These are phyloP conservation scores for Triplophysa rosa DNA, from an alignment of 2,113 vertebrate genomes.

Conservation along the genomic window DNA sequence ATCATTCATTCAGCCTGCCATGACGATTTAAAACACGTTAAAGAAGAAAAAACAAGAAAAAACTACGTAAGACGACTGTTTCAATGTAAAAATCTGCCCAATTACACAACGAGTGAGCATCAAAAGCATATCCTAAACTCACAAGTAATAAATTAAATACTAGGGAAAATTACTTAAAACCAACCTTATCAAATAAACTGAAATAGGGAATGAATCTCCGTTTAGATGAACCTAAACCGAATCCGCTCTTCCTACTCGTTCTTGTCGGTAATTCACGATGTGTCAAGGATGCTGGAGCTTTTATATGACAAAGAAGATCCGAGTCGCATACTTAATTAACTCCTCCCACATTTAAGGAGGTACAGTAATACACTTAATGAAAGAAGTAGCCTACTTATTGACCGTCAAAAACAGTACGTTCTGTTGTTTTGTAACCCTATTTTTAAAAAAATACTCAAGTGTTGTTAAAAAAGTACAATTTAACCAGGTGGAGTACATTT, in stretches of 20 bases:
- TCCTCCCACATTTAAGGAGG: slow-evolving; percentile 47
- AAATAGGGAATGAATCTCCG: background rate
- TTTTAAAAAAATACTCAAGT: no score
- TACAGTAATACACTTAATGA: background rate
- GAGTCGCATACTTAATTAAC: background rate
- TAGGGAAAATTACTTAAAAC: background rate
- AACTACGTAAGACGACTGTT: no score
- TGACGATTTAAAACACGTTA: background rate
- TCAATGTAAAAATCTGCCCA: no score
- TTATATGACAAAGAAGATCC: background rate
- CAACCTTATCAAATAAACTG: background rate
- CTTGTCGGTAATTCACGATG: background rate
- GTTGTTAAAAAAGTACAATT: no score
- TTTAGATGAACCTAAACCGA: background rate
- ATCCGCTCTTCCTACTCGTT: fast-evolving
- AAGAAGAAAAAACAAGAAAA: background rate
- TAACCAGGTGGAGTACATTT: no score
- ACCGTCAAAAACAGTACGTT: no score
- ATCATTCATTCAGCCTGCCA: background rate
- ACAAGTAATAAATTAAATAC: background rate
- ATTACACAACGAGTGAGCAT: background rate
- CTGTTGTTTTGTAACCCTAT: no score
- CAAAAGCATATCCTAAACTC: background rate
- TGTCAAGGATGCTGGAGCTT: background rate
- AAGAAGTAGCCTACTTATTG: no score